Conservation (phyloP, 2,113 vertebrate species). For the Aspidoscelis tigris region DNA sequence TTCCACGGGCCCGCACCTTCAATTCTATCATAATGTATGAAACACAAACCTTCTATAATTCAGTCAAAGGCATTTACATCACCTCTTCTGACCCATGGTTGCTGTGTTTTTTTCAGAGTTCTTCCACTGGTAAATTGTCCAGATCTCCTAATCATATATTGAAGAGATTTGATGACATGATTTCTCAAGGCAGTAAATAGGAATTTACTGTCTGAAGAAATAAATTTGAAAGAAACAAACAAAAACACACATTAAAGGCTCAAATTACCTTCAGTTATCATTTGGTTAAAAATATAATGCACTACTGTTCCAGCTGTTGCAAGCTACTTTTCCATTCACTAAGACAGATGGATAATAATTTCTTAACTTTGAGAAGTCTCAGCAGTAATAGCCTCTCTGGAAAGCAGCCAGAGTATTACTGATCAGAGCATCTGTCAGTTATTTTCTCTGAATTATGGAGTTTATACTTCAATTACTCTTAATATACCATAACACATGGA, state of each 20-base stretch:
- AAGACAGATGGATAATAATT: constrained; percentile 17
- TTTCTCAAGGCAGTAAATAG: background rate
- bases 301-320: constrained; percentile 14
- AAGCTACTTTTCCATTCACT: background rate
- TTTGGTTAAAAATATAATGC: constrained; percentile 14
- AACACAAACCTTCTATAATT: constrained; percentile 3
- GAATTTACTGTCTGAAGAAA: constrained; percentile 22
- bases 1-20: background rate
- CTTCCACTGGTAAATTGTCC: background rate
- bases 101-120: constrained; percentile 1
- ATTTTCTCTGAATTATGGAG: constrained; percentile 2
- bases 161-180: constrained; percentile 4
- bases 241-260: constrained; percentile 1
- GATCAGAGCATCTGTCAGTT: constrained; percentile 11
- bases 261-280: constrained; percentile 6
- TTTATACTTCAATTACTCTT: background rate
- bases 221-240: background rate
- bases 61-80: background rate
- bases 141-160: background rate
- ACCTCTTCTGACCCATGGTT: background rate
- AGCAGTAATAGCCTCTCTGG: background rate
- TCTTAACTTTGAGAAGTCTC: background rate
- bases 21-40: background rate
- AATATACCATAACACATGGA: background rate
- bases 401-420: background rate